phyloP scores from a whole-genome alignment of 1,140 invertebrate species.

The Triops longicaudatus region DNA sequence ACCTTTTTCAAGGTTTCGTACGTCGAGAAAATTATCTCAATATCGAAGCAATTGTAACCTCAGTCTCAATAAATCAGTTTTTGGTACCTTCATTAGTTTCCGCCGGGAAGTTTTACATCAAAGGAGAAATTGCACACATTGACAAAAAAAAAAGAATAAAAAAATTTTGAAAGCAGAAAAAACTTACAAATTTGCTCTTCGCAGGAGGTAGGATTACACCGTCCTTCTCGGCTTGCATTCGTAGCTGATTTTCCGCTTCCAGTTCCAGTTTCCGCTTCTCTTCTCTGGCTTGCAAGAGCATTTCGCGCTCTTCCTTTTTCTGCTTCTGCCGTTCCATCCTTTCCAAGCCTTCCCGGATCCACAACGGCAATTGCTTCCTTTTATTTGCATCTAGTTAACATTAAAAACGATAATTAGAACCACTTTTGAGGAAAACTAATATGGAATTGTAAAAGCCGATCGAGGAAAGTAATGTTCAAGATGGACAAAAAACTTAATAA shows the following conservation, averaged over 20 bases:
- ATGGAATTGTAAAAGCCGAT: no score
- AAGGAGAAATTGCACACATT: constrained; percentile 3
- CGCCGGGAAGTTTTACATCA: constrained; percentile 15
- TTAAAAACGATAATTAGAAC: neutral
- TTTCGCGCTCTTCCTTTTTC: constrained; percentile 71
- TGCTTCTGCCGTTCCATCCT: constrained; percentile 95
- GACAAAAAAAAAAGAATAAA: constrained; percentile 23
- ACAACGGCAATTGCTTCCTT: constrained; percentile 80
- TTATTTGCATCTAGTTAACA: constrained; percentile 75
- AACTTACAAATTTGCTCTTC: constrained; percentile 76
- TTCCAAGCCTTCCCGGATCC: constrained; percentile 91
- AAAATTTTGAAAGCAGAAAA: constrained; percentile 25
- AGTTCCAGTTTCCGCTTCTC: constrained; percentile 50
- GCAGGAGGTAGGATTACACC: constrained; percentile 40
- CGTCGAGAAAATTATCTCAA: neutral
- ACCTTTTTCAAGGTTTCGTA: no score
- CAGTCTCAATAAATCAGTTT: constrained; percentile 25
- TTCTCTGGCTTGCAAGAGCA: constrained; percentile 54
- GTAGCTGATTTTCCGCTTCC: constrained; percentile 37
- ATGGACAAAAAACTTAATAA: no score
- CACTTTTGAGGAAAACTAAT: neutral
- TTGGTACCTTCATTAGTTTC: constrained; percentile 25
- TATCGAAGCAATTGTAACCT: constrained; percentile 19
- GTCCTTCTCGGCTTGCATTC: constrained; percentile 30
- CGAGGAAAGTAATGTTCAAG: no score